Base-by-base conservation (phyloP, 1,140 invertebrate species). In the Cotesia vestalis region DNA sequence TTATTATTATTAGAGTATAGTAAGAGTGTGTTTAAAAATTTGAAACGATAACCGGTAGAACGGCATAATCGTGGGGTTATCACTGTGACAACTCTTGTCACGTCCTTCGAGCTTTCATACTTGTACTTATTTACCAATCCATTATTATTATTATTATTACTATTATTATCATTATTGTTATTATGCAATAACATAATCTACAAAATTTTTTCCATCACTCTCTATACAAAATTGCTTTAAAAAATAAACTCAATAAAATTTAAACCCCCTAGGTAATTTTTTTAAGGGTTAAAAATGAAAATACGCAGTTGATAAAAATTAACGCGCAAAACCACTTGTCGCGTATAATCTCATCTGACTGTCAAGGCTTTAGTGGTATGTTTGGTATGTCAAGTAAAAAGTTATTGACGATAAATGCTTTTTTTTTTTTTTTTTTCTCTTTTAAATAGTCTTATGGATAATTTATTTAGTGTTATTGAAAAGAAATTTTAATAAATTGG, bases 71-170 rank as follows among this genome's bases (percentile, higher is more conserved):
- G 66, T 76, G 80, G 77, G 80, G 79, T 82, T 82, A 82, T 82
- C 80, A 75, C 75, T 74, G 75, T 76, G 78, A 73, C 77, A 79
- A 77, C 78, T 71, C 77, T 81, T 80, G 80, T 79, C 74, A 80
- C 70, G 66, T 74, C 72, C 67, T 76, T 72, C 71, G 46, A 38
- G 66, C 46, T 59, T 59, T 59, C 20, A 72, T 34, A 27, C 52
- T 67, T 8, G 36, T 61, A 60, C 61, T 51, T 64, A 34, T 38
- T 40, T 27, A 20, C 17, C 11, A 64, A 11, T 20, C 4, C 51
- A 17, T 66, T 72, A 66, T 66, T 40, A 66, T 14, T 52, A 51
- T 64, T 20, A 38, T 55, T 40, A 14, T 46, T 12, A 12, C 0
- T 34, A 17, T 17, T 17, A 17, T 40, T 40, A 9, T 40, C 4